Base-by-base conservation (phyloP, 92 coral and sea anemone species). In the Meandrina meandrites region DNA sequence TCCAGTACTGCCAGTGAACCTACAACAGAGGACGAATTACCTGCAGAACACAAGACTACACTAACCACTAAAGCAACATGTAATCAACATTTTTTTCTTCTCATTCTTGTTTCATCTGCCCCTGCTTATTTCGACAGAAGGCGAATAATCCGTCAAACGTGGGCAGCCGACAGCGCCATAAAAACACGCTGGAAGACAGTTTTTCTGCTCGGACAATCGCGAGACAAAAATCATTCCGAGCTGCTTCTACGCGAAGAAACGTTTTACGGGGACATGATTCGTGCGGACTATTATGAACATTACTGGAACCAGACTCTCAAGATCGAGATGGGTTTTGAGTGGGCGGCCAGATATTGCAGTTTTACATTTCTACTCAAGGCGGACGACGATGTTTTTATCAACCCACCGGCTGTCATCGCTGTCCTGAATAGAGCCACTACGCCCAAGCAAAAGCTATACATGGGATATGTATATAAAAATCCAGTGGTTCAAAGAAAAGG, bases 261-360 rank as follows among this genome's bases (percentile, higher is more conserved):
- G 18, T 28, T 56, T 42, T 85, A 76, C 62, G 83, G 83, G 40
- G 88, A 85, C 69, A 45, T 85, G 32, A 76, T 85, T n/a, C 88
- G 83, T 3, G 88, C 76, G 6, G 67, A 66, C 50, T 85, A 85
- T 24, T 62, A 42, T 1, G 88, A 85, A 79, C 53, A 85, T 36
- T 85, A 76, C 76, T 76, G 82, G 83, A 85, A 85, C 30, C 81
- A 77, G 47, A 78, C 83, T 11, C 76, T 76, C 21, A 85, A 85
- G 88, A 45, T 85, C n/a, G 82, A 85, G 36, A 76, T 78, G 82
- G 88, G 88, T 36, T 85, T 85, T 32, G 88, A 85, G 80, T 85
- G 88, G 88, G 88, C 88, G 1, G 88, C 81, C 0, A 77, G 45
- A 66, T 85, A 85, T 50, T 85, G 88, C 53, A 62, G 47, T 34